These are phyloP conservation scores for Neocloeon triangulifer DNA, from an alignment of 1,140 invertebrate genomes.

Conservation along the genomic window DNA sequence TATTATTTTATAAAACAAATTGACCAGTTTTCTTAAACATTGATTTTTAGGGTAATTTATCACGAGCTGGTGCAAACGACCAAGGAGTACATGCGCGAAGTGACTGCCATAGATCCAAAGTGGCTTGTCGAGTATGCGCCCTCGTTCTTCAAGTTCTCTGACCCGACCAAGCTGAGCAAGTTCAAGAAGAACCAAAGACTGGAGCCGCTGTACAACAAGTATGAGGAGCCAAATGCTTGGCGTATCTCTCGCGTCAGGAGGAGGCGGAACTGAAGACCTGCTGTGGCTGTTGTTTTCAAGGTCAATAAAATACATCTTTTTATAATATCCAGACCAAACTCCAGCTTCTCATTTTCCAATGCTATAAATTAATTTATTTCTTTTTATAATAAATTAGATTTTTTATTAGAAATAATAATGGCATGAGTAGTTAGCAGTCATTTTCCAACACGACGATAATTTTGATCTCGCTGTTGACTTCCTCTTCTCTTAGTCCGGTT, in stretches of 20 bases:
- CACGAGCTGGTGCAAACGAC: conserved; percentile 98
- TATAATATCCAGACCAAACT: too few relatives aligned
- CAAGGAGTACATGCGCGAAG: conserved; percentile 99
- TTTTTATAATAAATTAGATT: too few relatives aligned
- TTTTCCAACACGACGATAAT: too few relatives aligned
- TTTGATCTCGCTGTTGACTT: too few relatives aligned
- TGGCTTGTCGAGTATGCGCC: conserved; percentile 99
- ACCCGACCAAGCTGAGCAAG: conserved; percentile 95
- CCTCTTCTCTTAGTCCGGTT: too few relatives aligned
- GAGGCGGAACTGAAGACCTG: conserved; percentile 69
- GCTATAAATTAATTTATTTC: too few relatives aligned
- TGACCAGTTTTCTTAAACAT: too few relatives aligned
- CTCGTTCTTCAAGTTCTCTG: conserved; percentile 98
- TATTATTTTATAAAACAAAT: conserved; percentile 5
- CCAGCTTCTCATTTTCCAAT: too few relatives aligned
- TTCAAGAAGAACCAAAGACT: conserved; percentile 98
- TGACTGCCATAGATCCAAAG: conserved; percentile 96
- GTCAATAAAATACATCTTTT: too few relatives aligned
- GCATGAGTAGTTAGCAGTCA: too few relatives aligned
- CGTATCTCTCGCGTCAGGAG: conserved; percentile 85
- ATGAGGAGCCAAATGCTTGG: conserved; percentile 98
- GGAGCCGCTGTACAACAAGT: conserved; percentile 97
- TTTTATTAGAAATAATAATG: too few relatives aligned
- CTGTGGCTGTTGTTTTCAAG: too few relatives aligned
- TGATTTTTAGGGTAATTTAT: conserved; percentile 72